Base-by-base conservation (phyloP, 2,888 invertebrate genomes). In the Andrena marginata region DNA sequence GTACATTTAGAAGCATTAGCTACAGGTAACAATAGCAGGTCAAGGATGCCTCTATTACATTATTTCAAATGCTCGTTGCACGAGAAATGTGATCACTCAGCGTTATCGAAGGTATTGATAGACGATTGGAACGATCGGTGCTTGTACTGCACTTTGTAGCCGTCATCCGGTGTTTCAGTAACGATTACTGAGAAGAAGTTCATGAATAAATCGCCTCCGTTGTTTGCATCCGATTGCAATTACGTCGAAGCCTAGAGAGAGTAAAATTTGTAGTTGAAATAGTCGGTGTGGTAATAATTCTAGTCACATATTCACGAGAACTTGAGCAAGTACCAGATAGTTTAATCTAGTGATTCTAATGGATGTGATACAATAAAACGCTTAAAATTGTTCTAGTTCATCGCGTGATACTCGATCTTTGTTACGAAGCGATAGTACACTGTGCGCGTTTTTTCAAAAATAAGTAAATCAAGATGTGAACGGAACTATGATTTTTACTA, bases 21-120 rank as follows among this genome's bases (percentile, higher is more conserved):
- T 42, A 51, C 63, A 84, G 84, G 82, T 84, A 82, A 84, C 49
- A 4, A 35, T 10, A 60, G 8, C 2, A 48, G 13, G 29, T 73
- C 33, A 49, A 71, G 1, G 5, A 48, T 71, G n/a, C 26, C 35
- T 10, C 5, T 42, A 64, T 78, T 49, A 10, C 5, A 62, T 59
- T 33, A 49, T 51, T 23, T 48, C 8, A 64, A 64, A 59, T 7
- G 2, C 33, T 35, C 20, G 29, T 63, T 1, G 13, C n/a, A 60
- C 2, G 23, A 2, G 20, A 13, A 8, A 20, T 59, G 54, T 23
- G 4, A 29, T 54, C 42, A n/a, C 26, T 35, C 29, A 6, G 1
- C 2, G 2, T 23, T 26, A 56, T 48, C 8, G 7, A n/a, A 35
- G 5, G 2, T 42, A 35, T 16, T 7, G 54, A 29, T 33, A n/a